These are phyloP conservation scores for Melolontha melolontha DNA, from an alignment of 2,888 invertebrate species.

Conservation along the genomic window DNA sequence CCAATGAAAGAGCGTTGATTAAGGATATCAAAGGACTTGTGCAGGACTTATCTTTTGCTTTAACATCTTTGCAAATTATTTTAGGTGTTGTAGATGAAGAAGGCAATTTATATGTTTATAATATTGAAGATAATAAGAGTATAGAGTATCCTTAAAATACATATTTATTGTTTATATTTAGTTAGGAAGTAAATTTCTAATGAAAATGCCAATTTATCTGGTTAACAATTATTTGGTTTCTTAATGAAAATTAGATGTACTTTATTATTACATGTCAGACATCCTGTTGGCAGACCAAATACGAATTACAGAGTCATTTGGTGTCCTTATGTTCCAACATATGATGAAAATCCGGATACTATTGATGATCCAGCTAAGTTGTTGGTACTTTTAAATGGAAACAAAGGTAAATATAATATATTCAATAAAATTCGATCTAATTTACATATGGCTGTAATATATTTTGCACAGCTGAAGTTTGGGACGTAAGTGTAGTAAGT, in stretches of 20 bases:
- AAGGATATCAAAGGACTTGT: constrained; percentile 90
- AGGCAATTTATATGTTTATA: constrained; percentile 86
- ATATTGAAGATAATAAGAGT: constrained; percentile 74
- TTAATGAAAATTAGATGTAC: constrained; percentile 65
- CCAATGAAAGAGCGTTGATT: constrained; percentile 81
- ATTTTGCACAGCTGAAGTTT: constrained; percentile 66
- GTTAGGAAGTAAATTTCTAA: too few species aligned
- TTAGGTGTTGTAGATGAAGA: constrained; percentile 89
- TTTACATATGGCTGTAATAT: constrained; percentile 13
- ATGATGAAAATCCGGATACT: constrained; percentile 68
- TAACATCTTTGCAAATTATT: constrained; percentile 80
- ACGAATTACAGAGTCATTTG: constrained; percentile 77
- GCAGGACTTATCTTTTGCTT: constrained; percentile 93
- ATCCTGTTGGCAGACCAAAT: constrained; percentile 55
- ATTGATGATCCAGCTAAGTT: constrained; percentile 81
- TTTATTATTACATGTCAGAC: constrained; percentile 72
- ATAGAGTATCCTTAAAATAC: constrained; percentile 60
- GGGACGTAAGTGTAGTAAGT: constrained; percentile 67
- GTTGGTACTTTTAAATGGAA: constrained; percentile 84
- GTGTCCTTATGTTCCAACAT: constrained; percentile 91
- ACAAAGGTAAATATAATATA: constrained; percentile 66
- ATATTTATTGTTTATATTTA: background rate
- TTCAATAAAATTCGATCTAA: background rate
- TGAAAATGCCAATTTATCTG: too few species aligned
- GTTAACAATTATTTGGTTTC: background rate